A percentile compares a stretch with the other conserved stretches of the same genome.
These are phyloP conservation scores for Berghia stephanieae DNA, from an alignment of 1,140 invertebrate genomes.

Conservation along the genomic window DNA sequence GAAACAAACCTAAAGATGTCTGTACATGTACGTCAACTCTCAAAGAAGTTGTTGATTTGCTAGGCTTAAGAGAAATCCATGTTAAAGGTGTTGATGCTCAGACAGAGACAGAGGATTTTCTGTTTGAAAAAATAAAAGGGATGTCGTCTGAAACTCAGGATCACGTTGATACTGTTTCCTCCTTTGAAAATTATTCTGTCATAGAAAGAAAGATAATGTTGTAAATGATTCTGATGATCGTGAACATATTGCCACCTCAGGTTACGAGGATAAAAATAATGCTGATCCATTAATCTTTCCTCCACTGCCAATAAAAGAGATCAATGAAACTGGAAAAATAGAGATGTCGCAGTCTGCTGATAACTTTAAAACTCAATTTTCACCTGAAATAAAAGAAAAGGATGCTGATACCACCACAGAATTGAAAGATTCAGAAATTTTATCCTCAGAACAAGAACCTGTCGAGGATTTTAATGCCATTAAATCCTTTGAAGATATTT, in stretches of 20 bases:
- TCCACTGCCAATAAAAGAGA: neutral
- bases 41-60: conserved; percentile 20
- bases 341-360: too few relatives aligned
- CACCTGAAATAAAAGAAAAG: too few relatives aligned
- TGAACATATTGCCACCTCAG: neutral
- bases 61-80: conserved; percentile 18
- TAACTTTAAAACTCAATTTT: too few relatives aligned
- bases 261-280: neutral
- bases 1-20: conserved; percentile 21
- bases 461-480: neutral
- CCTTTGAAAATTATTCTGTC: too few relatives aligned
- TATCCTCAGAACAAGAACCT: too few relatives aligned
- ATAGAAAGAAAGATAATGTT: neutral
- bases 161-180: neutral
- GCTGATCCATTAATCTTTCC: neutral
- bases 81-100: conserved; percentile 29
- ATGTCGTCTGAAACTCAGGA: neutral
- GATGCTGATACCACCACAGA: too few relatives aligned
- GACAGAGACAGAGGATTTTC: conserved; percentile 34
- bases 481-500: neutral
- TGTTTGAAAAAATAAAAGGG: conserved; percentile 33
- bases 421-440: too few relatives aligned
- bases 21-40: conserved; percentile 20
- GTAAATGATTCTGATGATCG: neutral
- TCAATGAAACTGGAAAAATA: neutral